These are phyloP conservation scores for Cyprinella venusta DNA, from an alignment of 2,797 vertebrate genomes.

Conservation along the genomic window DNA sequence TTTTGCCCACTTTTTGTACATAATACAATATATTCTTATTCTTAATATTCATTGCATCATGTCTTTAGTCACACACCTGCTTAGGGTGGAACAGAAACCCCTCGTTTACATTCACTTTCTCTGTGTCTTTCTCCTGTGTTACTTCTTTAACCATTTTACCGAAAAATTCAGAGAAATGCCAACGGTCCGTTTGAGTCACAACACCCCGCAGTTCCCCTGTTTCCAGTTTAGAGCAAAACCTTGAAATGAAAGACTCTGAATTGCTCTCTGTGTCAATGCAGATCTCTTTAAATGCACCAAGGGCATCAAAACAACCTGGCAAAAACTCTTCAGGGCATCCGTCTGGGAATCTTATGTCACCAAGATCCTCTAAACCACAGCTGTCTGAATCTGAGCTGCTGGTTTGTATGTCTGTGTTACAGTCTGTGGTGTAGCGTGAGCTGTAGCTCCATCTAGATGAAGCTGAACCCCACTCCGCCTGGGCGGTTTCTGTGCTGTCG, in stretches of 20 bases:
- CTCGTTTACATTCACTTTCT: constrained; percentile 70
- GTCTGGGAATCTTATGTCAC: neutral
- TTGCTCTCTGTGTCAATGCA: constrained; percentile 60
- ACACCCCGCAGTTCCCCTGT: constrained; percentile 79
- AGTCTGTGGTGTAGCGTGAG: constrained; percentile 51
- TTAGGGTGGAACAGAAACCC: constrained; percentile 77
- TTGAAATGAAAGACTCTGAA: neutral
- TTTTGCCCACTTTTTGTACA: neutral
- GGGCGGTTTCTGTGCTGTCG: neutral
- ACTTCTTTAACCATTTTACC: constrained; percentile 75
- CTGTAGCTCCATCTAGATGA: constrained; percentile 58
- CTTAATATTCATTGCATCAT: neutral
- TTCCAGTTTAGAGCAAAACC: constrained; percentile 71
- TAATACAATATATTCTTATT: neutral
- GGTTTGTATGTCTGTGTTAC: constrained; percentile 1
- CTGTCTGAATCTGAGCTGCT: constrained; percentile 45
- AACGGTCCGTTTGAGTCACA: constrained; percentile 80
- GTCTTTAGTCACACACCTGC: constrained; percentile 73
- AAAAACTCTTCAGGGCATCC: neutral
- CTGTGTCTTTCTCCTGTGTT: constrained; percentile 61
- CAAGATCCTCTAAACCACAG: neutral
- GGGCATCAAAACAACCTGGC: constrained; percentile 16
- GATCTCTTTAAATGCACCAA: neutral
- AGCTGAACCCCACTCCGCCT: constrained; percentile 45
- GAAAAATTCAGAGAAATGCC: constrained; percentile 77